Evolutionary conservation across 2,113 vertebrate species (phyloP), one percentile per base, ranked within the genome.

Genomic region (Dissostichus mawsoni): DNA sequence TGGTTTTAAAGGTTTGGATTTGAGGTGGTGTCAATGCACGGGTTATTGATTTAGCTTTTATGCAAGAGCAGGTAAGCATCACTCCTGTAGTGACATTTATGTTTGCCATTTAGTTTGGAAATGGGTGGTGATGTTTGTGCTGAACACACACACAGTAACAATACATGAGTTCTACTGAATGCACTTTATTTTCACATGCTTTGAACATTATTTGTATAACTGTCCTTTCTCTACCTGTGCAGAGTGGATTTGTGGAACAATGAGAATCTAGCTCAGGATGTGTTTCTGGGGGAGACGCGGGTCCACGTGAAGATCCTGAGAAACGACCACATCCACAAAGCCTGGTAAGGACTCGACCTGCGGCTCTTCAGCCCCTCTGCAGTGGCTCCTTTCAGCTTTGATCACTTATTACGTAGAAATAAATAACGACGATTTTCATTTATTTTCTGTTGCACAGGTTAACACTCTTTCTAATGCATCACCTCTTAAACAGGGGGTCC

Each of bases 191-290:
- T 41, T 41, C 36, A 41, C 36, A 41, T 41, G 36, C 36, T 41
- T 41, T 41, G 36, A 41, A 41, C 36, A 41, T 41, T 8, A 41
- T 41, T 29, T 29, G 14, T 69, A 53, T 76, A 33, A 45, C 11
- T 58, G 74, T 18, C 53, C 17, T 13, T 65, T 48, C 11, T 83
- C 33, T 86, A 16, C 76, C 61, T 94, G 96, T 96, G 83, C 93
- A 98, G 98, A 93, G 96, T 99, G 63, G 98, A 98, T 84, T 83
- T 98, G 18, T 98, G 97, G 98, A 98, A 99, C 94, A 99, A 97
- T 89, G 98, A 97, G 72, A 99, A 98, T 84, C 91, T 99, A 90
- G 97, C 96, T 69, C 98, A 98, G 93, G 97, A 99, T 75, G 81
- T 98, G 89, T 99, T 99, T 90, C 94, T 99, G 41, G 98, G 98